Evolutionary conservation across 35 echinoderm and acorn worm genomes (phyloP).

Genomic region (Stichopus chloronotus): DNA sequence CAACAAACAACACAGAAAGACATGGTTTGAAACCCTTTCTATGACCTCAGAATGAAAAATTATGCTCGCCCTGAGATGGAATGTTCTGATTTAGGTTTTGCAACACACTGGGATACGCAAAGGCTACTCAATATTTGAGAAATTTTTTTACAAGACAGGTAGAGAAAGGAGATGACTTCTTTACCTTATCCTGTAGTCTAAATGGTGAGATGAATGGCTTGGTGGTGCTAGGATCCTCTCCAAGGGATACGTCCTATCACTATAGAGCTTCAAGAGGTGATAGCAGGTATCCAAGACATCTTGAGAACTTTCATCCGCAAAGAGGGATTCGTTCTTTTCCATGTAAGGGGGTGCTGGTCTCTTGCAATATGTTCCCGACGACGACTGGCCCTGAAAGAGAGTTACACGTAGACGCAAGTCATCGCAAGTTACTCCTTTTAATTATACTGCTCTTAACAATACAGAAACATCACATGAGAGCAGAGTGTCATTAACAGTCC

Average conservation of each 20-base stretch:
- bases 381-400: constrained; percentile 59
- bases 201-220: constrained; percentile 75
- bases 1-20: too few relatives aligned
- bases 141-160: too few relatives aligned
- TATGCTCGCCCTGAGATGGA: too few relatives aligned
- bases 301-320: constrained; percentile 55
- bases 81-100: too few relatives aligned
- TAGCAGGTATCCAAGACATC: constrained; percentile 87
- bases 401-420: neutral
- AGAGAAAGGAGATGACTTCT: too few relatives aligned
- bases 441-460: neutral
- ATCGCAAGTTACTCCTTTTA: neutral
- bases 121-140: too few relatives aligned
- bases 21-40: too few relatives aligned
- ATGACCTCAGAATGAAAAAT: too few relatives aligned
- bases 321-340: constrained; percentile 80
- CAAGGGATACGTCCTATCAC: constrained; percentile 72
- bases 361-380: constrained; percentile 71
- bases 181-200: constrained; percentile 97
- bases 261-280: constrained; percentile 91
- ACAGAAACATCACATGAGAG: too few relatives aligned
- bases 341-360: constrained; percentile 89
- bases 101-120: too few relatives aligned
- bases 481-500: too few relatives aligned
- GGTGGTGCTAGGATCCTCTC: constrained; percentile 87